Evolutionary conservation across 2,113 vertebrate genomes (phyloP).

Genomic region (Pica pica): DNA sequence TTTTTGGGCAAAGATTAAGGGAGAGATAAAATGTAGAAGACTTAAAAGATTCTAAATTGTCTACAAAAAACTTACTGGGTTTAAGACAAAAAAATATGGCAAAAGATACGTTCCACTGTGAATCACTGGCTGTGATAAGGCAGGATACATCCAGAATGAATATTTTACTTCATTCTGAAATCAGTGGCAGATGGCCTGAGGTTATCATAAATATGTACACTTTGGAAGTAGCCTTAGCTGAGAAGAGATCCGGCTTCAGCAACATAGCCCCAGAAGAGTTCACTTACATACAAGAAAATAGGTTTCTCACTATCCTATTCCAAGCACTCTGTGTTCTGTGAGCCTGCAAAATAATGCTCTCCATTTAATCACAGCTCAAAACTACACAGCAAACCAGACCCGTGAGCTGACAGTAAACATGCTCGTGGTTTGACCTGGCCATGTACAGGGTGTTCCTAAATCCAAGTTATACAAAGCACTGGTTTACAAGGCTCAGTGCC

Average conservation of each 20-base stretch:
- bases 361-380: not conserved
- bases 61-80: not conserved
- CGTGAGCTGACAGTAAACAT: not conserved
- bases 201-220: conserved; percentile 61
- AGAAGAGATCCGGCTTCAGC: not conserved
- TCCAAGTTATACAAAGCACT: not conserved
- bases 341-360: not conserved
- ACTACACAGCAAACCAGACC: not conserved
- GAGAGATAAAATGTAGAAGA: not conserved
- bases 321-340: not conserved
- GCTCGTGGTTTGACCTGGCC: not conserved
- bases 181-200: conserved; percentile 39
- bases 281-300: not conserved
- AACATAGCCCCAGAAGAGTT: not conserved
- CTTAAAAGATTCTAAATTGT: not conserved
- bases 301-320: not conserved
- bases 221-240: conserved; percentile 21
- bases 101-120: not conserved
- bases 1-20: not conserved
- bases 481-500: not conserved
- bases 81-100: conserved; percentile 14
- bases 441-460: rapidly evolving
- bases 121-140: conserved; percentile 8
- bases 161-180: conserved; percentile 49
- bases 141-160: conserved; percentile 13